Base-by-base conservation (phyloP, 1,140 invertebrate genomes). In the Bombus pascuorum region DNA sequence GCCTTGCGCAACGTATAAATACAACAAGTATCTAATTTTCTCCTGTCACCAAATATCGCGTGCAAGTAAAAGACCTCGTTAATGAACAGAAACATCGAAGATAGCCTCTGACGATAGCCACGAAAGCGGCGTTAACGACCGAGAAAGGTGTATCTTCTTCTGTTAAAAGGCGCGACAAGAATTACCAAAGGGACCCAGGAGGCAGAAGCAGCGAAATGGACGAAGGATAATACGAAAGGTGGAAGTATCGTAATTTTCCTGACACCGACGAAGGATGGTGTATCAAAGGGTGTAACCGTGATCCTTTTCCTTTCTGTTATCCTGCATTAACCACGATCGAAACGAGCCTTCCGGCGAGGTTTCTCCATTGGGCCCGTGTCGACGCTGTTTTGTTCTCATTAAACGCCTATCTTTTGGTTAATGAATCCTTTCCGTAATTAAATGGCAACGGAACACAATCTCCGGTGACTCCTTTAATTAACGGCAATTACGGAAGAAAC, bases 371-470 rank as follows among this genome's bases (percentile, higher is more conserved):
- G 70, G 71, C 12, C 80, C 44, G 68, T 75, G 71, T 62, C 75
- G 68, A 66, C 72, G 86, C 74, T 91, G 86, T 91, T 90, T 84
- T 84, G 68, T 88, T 78, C 84, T 84, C 83, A 76, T 87, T 88
- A 86, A 80, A 59, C 65, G 57, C 47, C 86, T 81, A 57, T 32
- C 82, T 76, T 89, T 87, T 85, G 28, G 28, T 78, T 91, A 91
- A 91, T 86, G 90, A 91, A 89, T 91, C 89, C 90, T 89, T 87
- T 84, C 71, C 81, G 83, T 90, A 91, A 91, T 91, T 91, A 91
- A 89, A 90, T 79, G 85, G 74, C 90, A 86, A 68, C 81, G 85
- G 81, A 70, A 85, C 77, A 73, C 85, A 89, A 86, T 87, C 87
- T 79, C 83, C 74, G 62, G 72, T 70, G 81, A 59, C 77, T 86